A percentile compares a stretch with the other conserved stretches of the same genome.
Evolutionary conservation across 2,797 vertebrate genomes (phyloP).

Genomic region (Saxicola maurus): DNA sequence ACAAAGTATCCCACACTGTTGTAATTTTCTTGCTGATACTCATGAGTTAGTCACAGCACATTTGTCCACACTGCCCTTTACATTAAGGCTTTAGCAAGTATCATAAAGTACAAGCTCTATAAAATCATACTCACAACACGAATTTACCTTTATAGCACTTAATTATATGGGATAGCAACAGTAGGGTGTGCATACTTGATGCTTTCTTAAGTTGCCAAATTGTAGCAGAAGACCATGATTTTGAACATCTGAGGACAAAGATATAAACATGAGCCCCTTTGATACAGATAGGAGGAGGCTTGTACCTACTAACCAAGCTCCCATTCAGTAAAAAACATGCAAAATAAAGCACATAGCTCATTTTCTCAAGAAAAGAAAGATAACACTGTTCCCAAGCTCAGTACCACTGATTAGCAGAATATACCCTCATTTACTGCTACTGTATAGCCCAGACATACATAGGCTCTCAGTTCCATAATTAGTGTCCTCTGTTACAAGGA

Average conservation of each 20-base stretch:
- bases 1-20: neutral
- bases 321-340: neutral
- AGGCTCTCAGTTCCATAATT: constrained; percentile 51
- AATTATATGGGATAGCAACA: neutral
- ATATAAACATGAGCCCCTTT: neutral
- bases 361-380: constrained; percentile 61
- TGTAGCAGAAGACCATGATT: neutral
- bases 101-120: neutral
- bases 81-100: neutral
- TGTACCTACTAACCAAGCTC: constrained; percentile 1
- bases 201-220: neutral
- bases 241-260: neutral
- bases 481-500: constrained; percentile 37
- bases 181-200: neutral
- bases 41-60: neutral
- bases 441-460: constrained; percentile 35
- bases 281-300: neutral
- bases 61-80: neutral
- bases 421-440: neutral
- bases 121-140: neutral
- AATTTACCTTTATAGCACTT: neutral
- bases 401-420: constrained; percentile 40
- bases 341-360: constrained; percentile 37
- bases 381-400: constrained; percentile 55
- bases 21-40: neutral